Evolutionary conservation across 2,797 vertebrate genomes (phyloP).

Genomic region (Arctocebus calabarensis): DNA sequence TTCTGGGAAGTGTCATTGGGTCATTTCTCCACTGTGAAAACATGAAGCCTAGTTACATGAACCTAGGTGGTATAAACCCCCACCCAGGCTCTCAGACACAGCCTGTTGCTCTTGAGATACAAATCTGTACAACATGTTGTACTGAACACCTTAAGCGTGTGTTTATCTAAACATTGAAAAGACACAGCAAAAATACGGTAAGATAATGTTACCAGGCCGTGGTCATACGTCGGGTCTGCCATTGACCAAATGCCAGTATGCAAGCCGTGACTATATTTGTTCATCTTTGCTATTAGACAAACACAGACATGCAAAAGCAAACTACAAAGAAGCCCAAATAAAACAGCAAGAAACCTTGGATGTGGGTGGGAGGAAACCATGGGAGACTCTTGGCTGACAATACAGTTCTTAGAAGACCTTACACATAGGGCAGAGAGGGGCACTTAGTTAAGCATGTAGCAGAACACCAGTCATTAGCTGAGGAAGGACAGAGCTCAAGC

Average conservation of each 20-base stretch:
- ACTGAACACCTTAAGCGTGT: not conserved
- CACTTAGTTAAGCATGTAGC: rapidly evolving
- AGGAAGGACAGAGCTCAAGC: not conserved
- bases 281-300: not conserved
- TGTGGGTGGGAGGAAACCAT: not conserved
- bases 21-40: not conserved
- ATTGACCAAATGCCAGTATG: not conserved
- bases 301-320: not conserved
- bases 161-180: not conserved
- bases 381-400: not conserved
- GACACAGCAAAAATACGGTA: rapidly evolving
- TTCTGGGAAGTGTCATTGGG: not conserved
- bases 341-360: not conserved
- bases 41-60: not conserved
- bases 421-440: not conserved
- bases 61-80: not conserved
- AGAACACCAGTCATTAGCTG: not conserved
- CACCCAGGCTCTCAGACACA: not conserved
- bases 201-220: not conserved
- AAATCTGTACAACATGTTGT: not conserved
- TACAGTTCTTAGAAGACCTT: not conserved
- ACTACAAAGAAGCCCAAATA: not conserved
- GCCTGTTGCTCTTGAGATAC: not conserved
- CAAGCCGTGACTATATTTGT: not conserved
- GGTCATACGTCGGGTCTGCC: not conserved